Evolutionary conservation across 2,888 invertebrate genomes (phyloP), one percentile per base, ranked within the genome.

Genomic region (Parnassius orleans): DNA sequence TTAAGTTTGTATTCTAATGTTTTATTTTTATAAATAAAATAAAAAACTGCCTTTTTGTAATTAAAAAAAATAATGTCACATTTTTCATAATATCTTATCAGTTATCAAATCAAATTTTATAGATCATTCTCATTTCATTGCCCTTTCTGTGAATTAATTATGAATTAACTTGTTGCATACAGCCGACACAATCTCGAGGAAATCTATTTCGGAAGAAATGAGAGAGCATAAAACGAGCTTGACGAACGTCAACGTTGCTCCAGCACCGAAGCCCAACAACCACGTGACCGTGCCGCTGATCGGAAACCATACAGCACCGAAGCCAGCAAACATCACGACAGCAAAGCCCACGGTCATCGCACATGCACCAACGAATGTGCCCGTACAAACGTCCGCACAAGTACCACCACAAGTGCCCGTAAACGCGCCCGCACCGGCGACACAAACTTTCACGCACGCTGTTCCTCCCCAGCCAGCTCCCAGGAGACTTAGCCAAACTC

Each of bases 401-500:
- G 57, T 66, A 54, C 65, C 65, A 15, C 65, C 66, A 52, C 71
- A 68, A 46, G 52, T 57, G 68, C 42, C 63, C 48, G 57, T 43
- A 68, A 61, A 68, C 69, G 56, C 66, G 60, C 69, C 68, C 53
- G 57, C 66, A 70, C 78, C 69, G 69, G 66, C 69, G 57, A 69
- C 66, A 46, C 70, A 69, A 65, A 63, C 66, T 43, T 64, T 64
- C 43, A 58, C 65, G 19, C 68, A 61, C 57, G 63, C 69, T 53
- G 79, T 80, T 46, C 84, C 86, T 65, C 92, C 91, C 65, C 90
- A 89, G 75, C 92, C 92, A 7, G 92, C 92, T 66, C 92, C 92
- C 53, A 78, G 91, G 70, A 83, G 83, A 77, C 79, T 92, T 68
- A 91, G 91, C 74, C 88, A 88, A 84, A 57, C 61, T 72, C 85